Evolutionary conservation across 2,797 vertebrate species (phyloP), one percentile per base, ranked within the genome.

Genomic region (Pangasius sanitwongsei): DNA sequence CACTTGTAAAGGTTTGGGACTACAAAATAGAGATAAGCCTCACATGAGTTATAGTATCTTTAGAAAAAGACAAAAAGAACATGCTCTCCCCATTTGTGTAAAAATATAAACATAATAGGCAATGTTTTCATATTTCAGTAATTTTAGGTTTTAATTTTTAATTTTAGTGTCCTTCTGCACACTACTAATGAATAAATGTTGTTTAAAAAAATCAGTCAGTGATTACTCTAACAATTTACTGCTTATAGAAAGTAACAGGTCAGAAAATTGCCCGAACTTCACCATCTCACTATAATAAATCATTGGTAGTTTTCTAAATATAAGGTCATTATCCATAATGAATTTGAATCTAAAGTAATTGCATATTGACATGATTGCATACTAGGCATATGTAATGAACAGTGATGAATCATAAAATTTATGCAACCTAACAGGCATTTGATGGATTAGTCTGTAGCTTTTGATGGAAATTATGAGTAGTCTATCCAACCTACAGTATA

Each of bases 281-380:
- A 53, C 12, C 72, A 88, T 77, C 23, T 85, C 69, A 65, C 37
- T 20, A 9, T 44, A 65, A 65, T 63, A 65, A 41, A 83, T 65
- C 53, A 63, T 77, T 59, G 72, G 59, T 78, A 9, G 23, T 55
- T 83, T 78, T 31, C 34, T 85, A 48, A 88, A 63, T 61, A 55
- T 57, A 78, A 25, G 59, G 23, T 85, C 50, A 67, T 57, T 69
- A 44, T 34, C 61, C 63, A 69, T 88, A 85, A 88, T 85, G 83
- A 67, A 69, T 78, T 74, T 69, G 72, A 78, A 75, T 77, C 48
- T 78, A 18, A 31, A 88, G 25, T 85, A 65, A 74, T 13, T 88
- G 48, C 59, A 50, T 74, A 85, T 78, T 88, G 72, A 34, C 34
- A 69, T 78, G 74, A 88, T 85, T 85, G 61, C 87, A 85, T 63